phyloP scores from a whole-genome alignment of 2,113 vertebrate genomes.

The Gila orcuttii region DNA sequence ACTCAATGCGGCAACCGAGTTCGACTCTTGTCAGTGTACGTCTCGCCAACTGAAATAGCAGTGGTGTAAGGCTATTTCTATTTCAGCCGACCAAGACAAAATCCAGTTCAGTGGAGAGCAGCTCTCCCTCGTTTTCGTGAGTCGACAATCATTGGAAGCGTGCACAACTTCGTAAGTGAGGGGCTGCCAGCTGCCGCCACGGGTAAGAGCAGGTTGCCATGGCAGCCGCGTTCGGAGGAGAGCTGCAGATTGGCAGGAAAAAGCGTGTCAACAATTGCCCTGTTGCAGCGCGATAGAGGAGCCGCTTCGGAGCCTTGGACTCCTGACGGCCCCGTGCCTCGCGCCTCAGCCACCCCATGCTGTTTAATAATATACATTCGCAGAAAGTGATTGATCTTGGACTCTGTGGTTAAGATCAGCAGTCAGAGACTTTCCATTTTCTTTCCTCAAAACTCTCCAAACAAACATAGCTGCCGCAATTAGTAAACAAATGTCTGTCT shows the following conservation, averaged over 20 bases:
- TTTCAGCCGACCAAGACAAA: constrained; percentile 80
- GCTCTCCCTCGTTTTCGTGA: constrained; percentile 82
- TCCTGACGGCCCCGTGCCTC: constrained; percentile 83
- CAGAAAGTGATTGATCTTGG: constrained; percentile 91
- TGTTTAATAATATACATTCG: constrained; percentile 97
- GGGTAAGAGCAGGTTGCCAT: constrained; percentile 93
- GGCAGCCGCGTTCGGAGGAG: constrained; percentile 90
- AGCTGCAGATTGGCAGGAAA: constrained; percentile 93
- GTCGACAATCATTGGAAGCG: constrained; percentile 87
- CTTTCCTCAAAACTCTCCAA: constrained; percentile 80
- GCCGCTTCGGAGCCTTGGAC: constrained; percentile 74
- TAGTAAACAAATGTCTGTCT: constrained; percentile 78
- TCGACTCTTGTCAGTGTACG: background rate
- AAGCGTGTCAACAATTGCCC: constrained; percentile 95
- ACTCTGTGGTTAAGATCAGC: constrained; percentile 84
- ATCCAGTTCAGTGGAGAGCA: constrained; percentile 87
- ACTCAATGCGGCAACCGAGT: background rate
- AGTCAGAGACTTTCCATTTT: constrained; percentile 82
- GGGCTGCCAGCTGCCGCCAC: constrained; percentile 91
- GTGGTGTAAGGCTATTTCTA: constrained; percentile 82
- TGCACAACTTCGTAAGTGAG: constrained; percentile 88
- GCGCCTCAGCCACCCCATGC: constrained; percentile 91
- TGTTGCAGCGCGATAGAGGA: constrained; percentile 89
- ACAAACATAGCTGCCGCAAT: constrained; percentile 80
- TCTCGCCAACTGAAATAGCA: constrained; percentile 53